Evolutionary conservation across 2,888 invertebrate species (phyloP).

Genomic region (Bugulina stolonifera): DNA sequence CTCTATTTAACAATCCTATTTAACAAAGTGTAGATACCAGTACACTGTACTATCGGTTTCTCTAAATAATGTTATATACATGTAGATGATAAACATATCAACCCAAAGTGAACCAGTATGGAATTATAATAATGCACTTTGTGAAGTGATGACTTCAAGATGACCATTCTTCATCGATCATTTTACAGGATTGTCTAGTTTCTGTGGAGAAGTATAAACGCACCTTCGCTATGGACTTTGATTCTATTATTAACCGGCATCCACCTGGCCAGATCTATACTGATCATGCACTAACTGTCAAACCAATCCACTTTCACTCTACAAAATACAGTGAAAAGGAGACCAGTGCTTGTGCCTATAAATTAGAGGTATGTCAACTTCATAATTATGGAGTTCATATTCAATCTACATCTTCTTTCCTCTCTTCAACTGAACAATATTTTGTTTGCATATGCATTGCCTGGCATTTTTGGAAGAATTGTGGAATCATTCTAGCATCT

Average conservation of each 20-base stretch:
- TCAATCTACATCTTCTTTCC: not conserved
- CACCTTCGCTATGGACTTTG: not conserved
- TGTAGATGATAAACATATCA: too few species aligned
- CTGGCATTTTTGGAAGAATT: too few species aligned
- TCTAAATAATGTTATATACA: too few species aligned
- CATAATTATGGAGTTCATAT: not conserved
- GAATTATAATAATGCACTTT: too few species aligned
- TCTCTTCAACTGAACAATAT: too few species aligned
- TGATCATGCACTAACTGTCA: not conserved
- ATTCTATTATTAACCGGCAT: not conserved
- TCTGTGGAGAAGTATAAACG: not conserved
- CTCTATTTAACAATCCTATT: too few species aligned
- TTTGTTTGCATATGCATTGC: too few species aligned
- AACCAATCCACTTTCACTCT: not conserved
- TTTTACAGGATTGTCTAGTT: conserved; percentile 13
- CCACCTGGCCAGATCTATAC: not conserved
- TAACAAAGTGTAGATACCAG: too few species aligned
- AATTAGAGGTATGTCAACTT: not conserved
- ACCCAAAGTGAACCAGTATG: not conserved
- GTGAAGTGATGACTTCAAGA: too few species aligned
- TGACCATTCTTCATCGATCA: too few species aligned
- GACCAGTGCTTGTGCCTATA: not conserved
- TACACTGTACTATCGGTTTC: too few species aligned
- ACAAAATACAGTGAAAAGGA: not conserved
- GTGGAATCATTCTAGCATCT: too few species aligned